phyloP scores from a whole-genome alignment of 2,113 vertebrate genomes.

The Anhinga anhinga region DNA sequence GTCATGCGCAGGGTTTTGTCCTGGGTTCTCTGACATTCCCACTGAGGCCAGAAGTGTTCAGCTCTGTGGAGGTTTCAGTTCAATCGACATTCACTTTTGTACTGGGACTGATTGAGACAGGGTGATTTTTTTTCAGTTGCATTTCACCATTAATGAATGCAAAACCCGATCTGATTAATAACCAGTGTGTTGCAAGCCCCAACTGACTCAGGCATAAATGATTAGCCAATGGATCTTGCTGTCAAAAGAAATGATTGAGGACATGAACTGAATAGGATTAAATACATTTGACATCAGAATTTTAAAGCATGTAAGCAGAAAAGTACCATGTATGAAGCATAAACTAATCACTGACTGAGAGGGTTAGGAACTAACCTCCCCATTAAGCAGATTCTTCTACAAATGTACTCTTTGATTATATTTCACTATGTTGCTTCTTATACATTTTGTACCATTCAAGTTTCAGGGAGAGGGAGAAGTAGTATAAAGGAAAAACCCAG shows the following conservation, averaged over 20 bases:
- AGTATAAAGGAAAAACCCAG: background rate
- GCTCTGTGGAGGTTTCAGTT: background rate
- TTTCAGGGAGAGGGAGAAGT: background rate
- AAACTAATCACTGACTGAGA: background rate
- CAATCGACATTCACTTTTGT: background rate
- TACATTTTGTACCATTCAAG: background rate
- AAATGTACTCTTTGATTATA: background rate
- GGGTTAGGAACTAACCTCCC: background rate
- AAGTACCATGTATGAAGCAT: background rate
- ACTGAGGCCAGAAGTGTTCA: background rate
- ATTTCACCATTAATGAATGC: background rate
- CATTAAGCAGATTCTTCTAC: background rate
- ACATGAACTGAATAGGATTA: background rate
- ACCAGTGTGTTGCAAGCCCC: background rate
- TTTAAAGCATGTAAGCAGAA: background rate
- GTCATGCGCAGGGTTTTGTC: background rate
- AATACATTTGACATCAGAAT: background rate
- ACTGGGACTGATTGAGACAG: background rate
- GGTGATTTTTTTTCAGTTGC: background rate
- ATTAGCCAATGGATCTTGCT: constrained; percentile 18
- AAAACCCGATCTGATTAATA: constrained; percentile 6
- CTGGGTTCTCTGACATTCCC: background rate
- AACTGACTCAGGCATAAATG: background rate
- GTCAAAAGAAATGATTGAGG: constrained; percentile 29
- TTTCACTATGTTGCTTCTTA: background rate